Evolutionary conservation across 2,888 invertebrate genomes (phyloP).

Genomic region (Trissonchulus sp.): DNA sequence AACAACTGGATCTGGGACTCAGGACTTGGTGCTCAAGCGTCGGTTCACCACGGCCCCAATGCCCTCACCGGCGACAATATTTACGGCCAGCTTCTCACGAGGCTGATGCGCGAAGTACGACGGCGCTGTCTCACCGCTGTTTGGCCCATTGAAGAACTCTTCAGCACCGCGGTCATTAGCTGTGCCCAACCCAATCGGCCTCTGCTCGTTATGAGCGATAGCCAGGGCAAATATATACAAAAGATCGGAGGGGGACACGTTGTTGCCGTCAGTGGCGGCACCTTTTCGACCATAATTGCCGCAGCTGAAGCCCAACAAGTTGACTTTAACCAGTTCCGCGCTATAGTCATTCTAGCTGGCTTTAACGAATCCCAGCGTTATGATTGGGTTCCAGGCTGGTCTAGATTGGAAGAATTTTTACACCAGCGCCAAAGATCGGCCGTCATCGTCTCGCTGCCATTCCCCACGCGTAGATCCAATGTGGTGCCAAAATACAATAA

Average conservation of each 20-base stretch:
- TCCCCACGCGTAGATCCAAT: background rate
- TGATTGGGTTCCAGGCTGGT: background rate
- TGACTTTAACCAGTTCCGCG: background rate
- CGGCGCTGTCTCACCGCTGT: background rate
- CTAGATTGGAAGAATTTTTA: background rate
- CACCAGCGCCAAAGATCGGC: background rate
- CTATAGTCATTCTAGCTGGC: background rate
- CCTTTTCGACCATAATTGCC: background rate
- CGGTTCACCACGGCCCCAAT: background rate
- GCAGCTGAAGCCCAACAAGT: background rate
- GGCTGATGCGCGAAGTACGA: background rate
- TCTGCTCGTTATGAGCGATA: background rate
- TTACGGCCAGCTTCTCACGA: background rate
- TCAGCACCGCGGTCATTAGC: background rate
- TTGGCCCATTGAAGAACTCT: background rate
- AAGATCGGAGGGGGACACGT: background rate
- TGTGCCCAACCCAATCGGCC: background rate
- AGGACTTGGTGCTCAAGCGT: background rate
- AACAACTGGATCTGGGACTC: background rate
- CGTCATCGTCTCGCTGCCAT: background rate
- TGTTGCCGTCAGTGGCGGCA: conserved; percentile 5
- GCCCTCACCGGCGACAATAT: background rate
- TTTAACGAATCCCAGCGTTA: background rate
- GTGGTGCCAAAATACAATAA: background rate
- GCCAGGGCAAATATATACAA: conserved; percentile 3